These are phyloP conservation scores for Salvelinus alpinus DNA, from an alignment of 2,113 vertebrate genomes.

Conservation along the genomic window DNA sequence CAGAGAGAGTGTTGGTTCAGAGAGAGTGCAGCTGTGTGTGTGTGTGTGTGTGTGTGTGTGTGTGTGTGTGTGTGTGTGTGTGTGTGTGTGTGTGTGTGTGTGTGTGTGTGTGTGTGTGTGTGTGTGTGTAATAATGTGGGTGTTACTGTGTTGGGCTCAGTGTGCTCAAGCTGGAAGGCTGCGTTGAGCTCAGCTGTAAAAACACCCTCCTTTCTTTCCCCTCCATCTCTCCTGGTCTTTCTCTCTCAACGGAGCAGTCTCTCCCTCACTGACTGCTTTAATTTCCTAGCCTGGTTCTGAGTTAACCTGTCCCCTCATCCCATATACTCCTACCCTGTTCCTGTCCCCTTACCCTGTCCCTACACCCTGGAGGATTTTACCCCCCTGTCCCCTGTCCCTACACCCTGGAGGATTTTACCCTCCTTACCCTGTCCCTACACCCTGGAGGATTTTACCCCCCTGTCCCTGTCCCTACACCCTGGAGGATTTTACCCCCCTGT, in stretches of 20 bases:
- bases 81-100: no score
- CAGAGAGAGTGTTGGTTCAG: no score
- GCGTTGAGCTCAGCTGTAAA: slow-evolving; percentile 1
- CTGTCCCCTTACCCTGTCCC: neutral
- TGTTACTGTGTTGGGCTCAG: slow-evolving; percentile 10
- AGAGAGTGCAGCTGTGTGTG: no score
- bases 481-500: no score
- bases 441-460: no score
- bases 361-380: neutral
- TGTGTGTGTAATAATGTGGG: slow-evolving; percentile 5
- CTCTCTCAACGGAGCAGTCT: slow-evolving; percentile 4
- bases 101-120: neutral
- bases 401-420: no score
- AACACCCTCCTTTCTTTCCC: neutral
- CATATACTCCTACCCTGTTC: neutral
- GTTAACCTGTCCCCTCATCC: neutral
- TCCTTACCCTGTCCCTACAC: no score
- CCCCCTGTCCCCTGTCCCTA: no score
- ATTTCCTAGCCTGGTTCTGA: slow-evolving; percentile 17
- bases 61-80: no score
- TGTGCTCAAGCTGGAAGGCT: neutral
- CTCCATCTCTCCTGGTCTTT: slow-evolving; percentile 22
- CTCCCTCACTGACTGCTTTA: neutral
- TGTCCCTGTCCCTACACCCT: no score
- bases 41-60: no score